Base-by-base conservation (phyloP, 2,888 invertebrate genomes). In the Metallyticus violacea region DNA sequence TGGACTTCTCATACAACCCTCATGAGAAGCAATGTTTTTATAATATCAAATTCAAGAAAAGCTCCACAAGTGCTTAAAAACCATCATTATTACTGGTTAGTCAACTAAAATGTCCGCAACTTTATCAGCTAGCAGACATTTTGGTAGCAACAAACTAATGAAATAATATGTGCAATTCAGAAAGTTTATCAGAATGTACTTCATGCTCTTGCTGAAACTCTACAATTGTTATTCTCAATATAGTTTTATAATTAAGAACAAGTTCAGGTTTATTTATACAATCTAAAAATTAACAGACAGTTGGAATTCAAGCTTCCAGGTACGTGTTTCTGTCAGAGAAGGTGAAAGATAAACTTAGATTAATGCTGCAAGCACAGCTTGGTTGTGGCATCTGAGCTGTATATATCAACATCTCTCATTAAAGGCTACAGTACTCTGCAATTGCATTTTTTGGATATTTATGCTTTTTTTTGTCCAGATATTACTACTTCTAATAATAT, bases 1-100 rank as follows among this genome's bases (percentile, higher is more conserved):
- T n/a, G n/a, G n/a, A n/a, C n/a, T n/a, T n/a, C n/a, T n/a, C n/a
- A n/a, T 4, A 62, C 15, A 15, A 62, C 9, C 15, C 22, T 22
- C 22, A 15, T 15, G 15, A 62, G 15, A 0, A 15, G 22, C 40
- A 62, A 62, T 62, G 4, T 62, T 29, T 6, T 29, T 29, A 29
- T 3, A 7, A 9, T 3, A 62, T 62, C 9, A 26, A 27, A n/a
- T 40, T 82, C 86, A 86, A 9, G 86, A 86, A 86, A 86, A 86
- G 82, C 86, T 86, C 86, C 86, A 86, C 86, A 83, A 86, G 81
- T 86, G 86, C 81, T 30, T 78, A 25, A 6, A 77, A 26, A 9
- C 26, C 26, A 26, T 83, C 15, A 83, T n/a, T 62, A 9, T 83
- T n/a, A 28, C 26, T 77, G 83, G 40, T 62, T 62, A 62, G 40